Conservation (phyloP, 2,797 vertebrate species). For the Phyllotis vaccarum region DNA sequence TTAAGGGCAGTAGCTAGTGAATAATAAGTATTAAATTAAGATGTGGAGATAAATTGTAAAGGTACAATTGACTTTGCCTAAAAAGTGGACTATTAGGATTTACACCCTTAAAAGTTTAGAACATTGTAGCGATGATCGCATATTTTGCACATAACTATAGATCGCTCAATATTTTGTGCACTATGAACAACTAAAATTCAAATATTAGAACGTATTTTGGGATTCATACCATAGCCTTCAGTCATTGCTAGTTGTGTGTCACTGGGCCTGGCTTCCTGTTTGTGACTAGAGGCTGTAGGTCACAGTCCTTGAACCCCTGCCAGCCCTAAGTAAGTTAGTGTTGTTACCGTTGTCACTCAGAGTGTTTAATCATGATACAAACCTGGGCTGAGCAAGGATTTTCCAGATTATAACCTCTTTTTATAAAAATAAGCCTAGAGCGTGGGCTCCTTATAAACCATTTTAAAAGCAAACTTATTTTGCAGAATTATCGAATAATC, state of each 20-base stretch:
- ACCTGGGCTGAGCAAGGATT: background rate
- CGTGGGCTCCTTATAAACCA: background rate
- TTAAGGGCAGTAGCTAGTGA: background rate
- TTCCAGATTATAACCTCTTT: conserved; percentile 42
- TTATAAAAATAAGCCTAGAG: conserved; percentile 49
- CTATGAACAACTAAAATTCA: conserved; percentile 20
- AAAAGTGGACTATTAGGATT: background rate
- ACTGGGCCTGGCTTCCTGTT: background rate
- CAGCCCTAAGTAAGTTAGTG: background rate
- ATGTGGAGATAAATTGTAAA: background rate
- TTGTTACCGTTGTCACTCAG: background rate
- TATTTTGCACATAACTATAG: background rate
- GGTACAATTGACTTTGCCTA: background rate
- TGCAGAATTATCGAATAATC: conserved; percentile 38
- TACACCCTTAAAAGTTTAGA: conserved; percentile 19
- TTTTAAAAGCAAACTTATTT: conserved; percentile 36
- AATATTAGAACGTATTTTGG: background rate
- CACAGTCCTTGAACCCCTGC: background rate
- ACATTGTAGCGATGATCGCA: background rate
- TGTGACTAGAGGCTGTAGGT: background rate
- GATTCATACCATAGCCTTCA: background rate
- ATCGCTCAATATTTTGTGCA: background rate
- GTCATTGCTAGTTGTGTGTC: background rate
- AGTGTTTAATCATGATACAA: background rate
- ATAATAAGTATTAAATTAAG: conserved; percentile 42